Conservation (phyloP, 2,888 invertebrate genomes). For the Seladonia tumulorum region DNA sequence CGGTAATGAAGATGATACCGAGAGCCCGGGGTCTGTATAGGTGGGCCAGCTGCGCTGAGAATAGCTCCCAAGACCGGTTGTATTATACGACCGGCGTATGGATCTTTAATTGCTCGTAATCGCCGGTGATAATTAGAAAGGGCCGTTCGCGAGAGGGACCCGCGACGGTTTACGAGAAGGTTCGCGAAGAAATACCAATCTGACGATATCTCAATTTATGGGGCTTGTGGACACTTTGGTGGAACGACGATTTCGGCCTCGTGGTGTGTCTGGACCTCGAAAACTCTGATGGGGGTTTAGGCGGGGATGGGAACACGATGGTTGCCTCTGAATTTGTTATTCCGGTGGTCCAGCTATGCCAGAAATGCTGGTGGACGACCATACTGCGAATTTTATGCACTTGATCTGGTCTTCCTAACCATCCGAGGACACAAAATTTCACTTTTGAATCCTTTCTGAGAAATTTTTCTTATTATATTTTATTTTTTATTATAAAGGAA, state of each 20-base stretch:
- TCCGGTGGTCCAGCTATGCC: no score
- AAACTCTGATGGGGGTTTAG: not conserved
- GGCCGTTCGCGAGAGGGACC: not conserved
- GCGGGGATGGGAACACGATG: not conserved
- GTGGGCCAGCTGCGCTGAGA: constrained; percentile 36
- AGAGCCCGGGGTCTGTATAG: not conserved
- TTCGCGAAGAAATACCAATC: constrained; percentile 14
- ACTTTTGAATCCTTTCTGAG: no score
- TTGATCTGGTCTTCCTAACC: no score
- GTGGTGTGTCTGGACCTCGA: not conserved
- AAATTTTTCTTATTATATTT: no score
- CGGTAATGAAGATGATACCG: constrained; percentile 1
- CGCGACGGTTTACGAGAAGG: constrained; percentile 10
- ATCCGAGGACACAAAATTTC: no score
- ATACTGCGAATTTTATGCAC: no score
- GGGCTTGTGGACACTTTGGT: not conserved
- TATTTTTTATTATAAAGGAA: no score
- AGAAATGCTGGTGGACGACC: no score
- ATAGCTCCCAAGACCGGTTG: constrained; percentile 11
- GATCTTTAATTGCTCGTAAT: constrained; percentile 43
- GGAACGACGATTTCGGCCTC: constrained; percentile 12
- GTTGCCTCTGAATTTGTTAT: no score
- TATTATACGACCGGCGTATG: constrained; percentile 1
- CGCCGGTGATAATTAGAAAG: constrained; percentile 38
- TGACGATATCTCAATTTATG: constrained; percentile 45